Conservation (phyloP, 1,140 invertebrate genomes). For the Polypedilum vanderplanki region DNA sequence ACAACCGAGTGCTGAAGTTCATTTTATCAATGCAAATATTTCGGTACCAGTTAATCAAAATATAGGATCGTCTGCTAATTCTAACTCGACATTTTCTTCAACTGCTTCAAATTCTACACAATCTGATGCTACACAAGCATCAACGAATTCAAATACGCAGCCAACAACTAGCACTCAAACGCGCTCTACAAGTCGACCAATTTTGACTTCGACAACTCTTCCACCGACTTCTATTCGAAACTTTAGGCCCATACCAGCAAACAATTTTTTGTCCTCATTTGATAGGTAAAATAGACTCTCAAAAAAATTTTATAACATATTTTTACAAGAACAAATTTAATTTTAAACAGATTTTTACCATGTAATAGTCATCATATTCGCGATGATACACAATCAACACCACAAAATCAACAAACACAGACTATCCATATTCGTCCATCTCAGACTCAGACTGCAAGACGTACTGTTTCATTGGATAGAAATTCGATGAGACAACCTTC, state of each 20-base stretch:
- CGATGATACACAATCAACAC: slow-evolving; percentile 32
- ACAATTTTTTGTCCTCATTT: slow-evolving; percentile 38
- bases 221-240: slow-evolving; percentile 37
- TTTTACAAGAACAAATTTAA: background rate
- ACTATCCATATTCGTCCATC: slow-evolving; percentile 26
- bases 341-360: slow-evolving; percentile 36
- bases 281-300: slow-evolving; percentile 34
- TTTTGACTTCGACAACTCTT: slow-evolving; percentile 48
- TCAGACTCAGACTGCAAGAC: slow-evolving; percentile 5
- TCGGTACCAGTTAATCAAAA: background rate
- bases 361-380: slow-evolving; percentile 44
- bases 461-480: slow-evolving; percentile 14
- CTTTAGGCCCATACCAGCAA: slow-evolving; percentile 40
- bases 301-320: background rate
- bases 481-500: background rate
- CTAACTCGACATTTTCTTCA: background rate
- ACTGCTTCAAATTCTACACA: background rate
- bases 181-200: slow-evolving; percentile 56
- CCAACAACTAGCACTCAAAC: slow-evolving; percentile 61
- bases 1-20: background rate
- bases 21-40: slow-evolving; percentile 15
- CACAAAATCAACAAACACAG: slow-evolving; percentile 26
- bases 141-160: slow-evolving; percentile 52
- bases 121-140: slow-evolving; percentile 29
- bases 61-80: slow-evolving; percentile 5